Conservation (phyloP, 2,113 vertebrate species). For the Microcebus lehilahytsara region DNA sequence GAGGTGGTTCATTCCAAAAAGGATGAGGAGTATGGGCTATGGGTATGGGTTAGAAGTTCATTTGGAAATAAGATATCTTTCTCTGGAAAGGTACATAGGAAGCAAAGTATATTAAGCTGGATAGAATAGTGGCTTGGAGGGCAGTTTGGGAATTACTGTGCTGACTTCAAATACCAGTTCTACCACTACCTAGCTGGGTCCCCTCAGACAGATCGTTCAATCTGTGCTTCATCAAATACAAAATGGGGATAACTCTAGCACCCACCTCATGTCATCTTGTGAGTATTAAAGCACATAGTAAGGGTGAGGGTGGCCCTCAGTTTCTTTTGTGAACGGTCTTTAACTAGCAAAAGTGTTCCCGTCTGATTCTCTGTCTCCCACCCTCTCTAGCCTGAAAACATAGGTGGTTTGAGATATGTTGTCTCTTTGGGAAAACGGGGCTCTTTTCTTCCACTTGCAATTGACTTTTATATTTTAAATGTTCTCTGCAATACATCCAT, state of each 20-base stretch:
- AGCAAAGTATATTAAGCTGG: background rate
- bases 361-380: background rate
- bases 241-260: background rate
- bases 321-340: background rate
- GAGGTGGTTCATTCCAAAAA: background rate
- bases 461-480: conserved; percentile 52
- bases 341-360: background rate
- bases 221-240: background rate
- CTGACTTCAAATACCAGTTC: background rate
- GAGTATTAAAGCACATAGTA: background rate
- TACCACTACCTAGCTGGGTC: background rate
- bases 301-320: background rate
- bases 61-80: background rate
- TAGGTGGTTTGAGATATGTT: conserved; percentile 23
- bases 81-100: background rate
- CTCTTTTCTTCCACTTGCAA: conserved; percentile 32
- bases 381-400: background rate
- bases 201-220: background rate
- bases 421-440: conserved; percentile 12
- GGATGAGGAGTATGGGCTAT: background rate
- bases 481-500: conserved; percentile 31
- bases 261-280: too few relatives aligned
- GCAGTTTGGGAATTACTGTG: background rate
- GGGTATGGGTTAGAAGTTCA: background rate
- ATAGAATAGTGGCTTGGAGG: background rate